phyloP scores from a whole-genome alignment of 2,797 vertebrate genomes.

The Trachops cirrhosus region DNA sequence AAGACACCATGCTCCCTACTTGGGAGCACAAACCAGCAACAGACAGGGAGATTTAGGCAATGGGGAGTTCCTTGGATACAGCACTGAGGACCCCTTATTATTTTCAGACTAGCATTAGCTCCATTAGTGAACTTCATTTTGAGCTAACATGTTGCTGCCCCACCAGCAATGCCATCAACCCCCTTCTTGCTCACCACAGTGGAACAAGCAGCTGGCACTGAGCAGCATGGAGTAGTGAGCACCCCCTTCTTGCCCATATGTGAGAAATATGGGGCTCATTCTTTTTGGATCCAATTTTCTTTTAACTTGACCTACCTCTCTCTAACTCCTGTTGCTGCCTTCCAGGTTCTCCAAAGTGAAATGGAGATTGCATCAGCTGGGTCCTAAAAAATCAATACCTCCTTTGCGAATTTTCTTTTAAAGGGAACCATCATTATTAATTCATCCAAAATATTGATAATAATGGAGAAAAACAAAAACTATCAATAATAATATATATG shows the following conservation, averaged over 20 bases:
- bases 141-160: neutral
- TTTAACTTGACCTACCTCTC: neutral
- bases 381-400: neutral
- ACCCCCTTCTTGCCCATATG: neutral
- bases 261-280: neutral
- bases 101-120: neutral
- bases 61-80: neutral
- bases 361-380: neutral
- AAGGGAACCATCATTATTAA: neutral
- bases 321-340: neutral
- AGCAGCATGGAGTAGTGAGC: neutral
- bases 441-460: neutral
- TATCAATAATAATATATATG: neutral
- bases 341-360: neutral
- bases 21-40: neutral
- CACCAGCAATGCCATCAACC: neutral
- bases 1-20: neutral
- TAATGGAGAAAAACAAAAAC: neutral
- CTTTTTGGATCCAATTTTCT: neutral
- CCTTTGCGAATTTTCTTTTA: neutral
- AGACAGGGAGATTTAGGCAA: neutral
- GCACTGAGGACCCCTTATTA: neutral
- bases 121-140: neutral
- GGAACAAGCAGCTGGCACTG: neutral
- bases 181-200: accelerated